Base-by-base conservation (phyloP, 1,140 invertebrate genomes). In the Atta cephalotes region DNA sequence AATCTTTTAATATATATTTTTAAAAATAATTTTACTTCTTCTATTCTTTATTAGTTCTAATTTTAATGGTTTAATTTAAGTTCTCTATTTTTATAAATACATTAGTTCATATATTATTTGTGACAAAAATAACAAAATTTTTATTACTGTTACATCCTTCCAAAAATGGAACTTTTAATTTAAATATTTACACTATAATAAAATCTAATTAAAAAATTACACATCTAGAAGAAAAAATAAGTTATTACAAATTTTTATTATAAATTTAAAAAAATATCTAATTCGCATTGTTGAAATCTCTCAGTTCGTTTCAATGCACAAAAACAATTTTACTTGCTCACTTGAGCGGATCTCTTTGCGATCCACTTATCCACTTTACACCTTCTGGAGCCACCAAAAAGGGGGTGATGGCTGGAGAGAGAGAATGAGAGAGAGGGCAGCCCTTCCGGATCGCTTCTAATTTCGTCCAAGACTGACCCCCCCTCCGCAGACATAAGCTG, bases 371-470 rank as follows among this genome's bases (percentile, higher is more conserved):
- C 9, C 9, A 45, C 80, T 84, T 84, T 39, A 18, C 70, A 63
- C 35, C 56, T 62, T 62, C 70, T 76, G 70, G 80, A 84, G 56
- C 39, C 25, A 39, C 78, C 35, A 62, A 84, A 76, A 74, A 49
- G 70, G 80, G 70, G 53, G 14, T 74, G 80, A 45, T 25, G 14
- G 63, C 79, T 81, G 56, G 80, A 35, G 28, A 14, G 25, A 63
- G 25, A 63, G 62, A 21, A 39, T 31, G 12, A 16, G 70, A 56
- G 71, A n/a, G 35, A 18, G n/a, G 49, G n/a, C 70, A 45, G 28
- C 25, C 70, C 70, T 84, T 84, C 71, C 39, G 28, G 80, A 84
- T 76, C 70, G 80, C 9, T 74, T 84, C 80, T 76, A 84, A 84
- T 84, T 84, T 60, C 35, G 70, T 74, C 80, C 56, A 81, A 71